phyloP scores from a whole-genome alignment of 2,797 vertebrate genomes.

The Sibirionetta formosa region DNA sequence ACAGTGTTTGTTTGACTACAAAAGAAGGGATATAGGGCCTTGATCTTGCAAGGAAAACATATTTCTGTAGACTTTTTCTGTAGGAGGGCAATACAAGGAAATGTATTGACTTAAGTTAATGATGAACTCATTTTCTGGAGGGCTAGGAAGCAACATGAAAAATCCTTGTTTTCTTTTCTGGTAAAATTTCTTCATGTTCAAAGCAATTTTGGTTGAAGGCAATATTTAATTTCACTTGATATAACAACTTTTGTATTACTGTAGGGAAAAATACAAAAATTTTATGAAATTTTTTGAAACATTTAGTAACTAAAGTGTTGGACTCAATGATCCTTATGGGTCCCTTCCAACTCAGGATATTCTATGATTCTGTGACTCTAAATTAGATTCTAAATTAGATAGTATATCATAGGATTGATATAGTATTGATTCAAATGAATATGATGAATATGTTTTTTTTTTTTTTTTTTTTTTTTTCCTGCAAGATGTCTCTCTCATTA shows the following conservation, averaged over 20 bases:
- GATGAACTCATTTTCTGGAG: not conserved
- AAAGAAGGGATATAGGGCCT: not conserved
- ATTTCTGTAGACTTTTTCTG: not conserved
- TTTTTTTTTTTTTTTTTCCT: too few relatives aligned
- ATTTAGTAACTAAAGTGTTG: not conserved
- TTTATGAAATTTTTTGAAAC: not conserved
- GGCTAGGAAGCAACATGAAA: not conserved
- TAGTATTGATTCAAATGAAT: not conserved
- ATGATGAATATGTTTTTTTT: rapidly evolving
- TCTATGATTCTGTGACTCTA: too few relatives aligned
- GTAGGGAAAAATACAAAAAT: not conserved
- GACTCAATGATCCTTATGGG: too few relatives aligned
- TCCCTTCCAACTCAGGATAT: too few relatives aligned
- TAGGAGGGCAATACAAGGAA: not conserved
- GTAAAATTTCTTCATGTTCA: not conserved
- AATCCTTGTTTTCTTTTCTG: not conserved
- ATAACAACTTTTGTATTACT: not conserved
- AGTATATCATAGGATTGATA: not conserved
- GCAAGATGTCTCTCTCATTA: not conserved
- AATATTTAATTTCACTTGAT: not conserved
- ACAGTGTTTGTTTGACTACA: not conserved
- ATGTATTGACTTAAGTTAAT: too few relatives aligned
- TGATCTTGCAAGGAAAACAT: not conserved
- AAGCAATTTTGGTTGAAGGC: not conserved
- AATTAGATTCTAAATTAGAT: not conserved